Evolutionary conservation across 2,888 invertebrate species (phyloP), one percentile per base, ranked within the genome.

Genomic region (Sminthurinus aureus): DNA sequence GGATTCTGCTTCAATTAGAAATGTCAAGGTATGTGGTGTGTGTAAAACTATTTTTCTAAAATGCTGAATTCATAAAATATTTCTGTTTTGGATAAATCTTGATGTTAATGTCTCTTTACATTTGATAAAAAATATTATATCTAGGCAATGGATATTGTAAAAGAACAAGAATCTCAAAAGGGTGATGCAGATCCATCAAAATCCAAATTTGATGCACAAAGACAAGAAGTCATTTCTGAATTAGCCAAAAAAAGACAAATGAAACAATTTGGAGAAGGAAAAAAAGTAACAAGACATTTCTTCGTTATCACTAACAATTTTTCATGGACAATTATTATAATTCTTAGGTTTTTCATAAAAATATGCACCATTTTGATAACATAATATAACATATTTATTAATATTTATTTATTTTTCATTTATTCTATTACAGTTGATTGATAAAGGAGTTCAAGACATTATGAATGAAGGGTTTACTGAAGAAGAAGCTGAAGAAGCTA

Each of bases 391-490:
- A 38, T 38, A 38, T 38, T 38, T 38, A 38, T 38, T 38, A 50
- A n/a, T 81, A 67, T 52, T 67, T 52, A 79, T 38, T 20, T 78
- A 24, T 0, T 78, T 58, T 75, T 11, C 69, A n/a, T n/a, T 66
- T n/a, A 74, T 22, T 66, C 73, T 84, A 8, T 76, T 84, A 8
- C 50, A 87, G 87, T 75, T 87, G 12, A 24, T 87, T 20, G 86
- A 86, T 50, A 88, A 88, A 77, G 88, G 87, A 64, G 80, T 87
- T 26, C 81, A 83, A n/a, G 87, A 87, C 24, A 86, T 87, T 67
- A 84, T 87, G 82, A 87, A 85, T 6, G 87, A 88, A 85, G 88
- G 88, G 0, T 88, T 88, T 73, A 84, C 87, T 11, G 84, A 85
- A 69, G 86, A 83, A 77, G 86, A 87, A 71, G 88, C 88, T 51